A percentile compares a stretch with the other conserved stretches of the same genome.
These are phyloP conservation scores for Pocillopora meandrina DNA, from an alignment of 92 coral and sea anemone genomes.

Conservation along the genomic window DNA sequence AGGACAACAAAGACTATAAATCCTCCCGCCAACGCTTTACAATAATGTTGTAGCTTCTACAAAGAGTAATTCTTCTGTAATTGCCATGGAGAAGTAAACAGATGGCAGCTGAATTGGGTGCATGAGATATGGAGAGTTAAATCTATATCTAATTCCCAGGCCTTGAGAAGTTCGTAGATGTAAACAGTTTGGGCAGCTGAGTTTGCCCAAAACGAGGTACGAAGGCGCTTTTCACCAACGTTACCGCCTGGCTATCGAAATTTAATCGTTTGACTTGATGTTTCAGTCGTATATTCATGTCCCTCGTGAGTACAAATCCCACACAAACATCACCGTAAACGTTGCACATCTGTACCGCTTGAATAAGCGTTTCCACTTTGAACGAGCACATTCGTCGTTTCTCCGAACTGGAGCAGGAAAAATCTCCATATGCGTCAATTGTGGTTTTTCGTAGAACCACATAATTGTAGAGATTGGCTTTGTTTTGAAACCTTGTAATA, in stretches of 20 bases:
- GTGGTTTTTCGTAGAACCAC: slow-evolving; percentile 40
- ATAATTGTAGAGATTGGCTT: slow-evolving; percentile 13
- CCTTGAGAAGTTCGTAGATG: not conserved
- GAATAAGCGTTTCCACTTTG: slow-evolving; percentile 20
- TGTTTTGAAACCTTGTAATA: slow-evolving; percentile 40
- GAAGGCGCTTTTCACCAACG: slow-evolving; percentile 19
- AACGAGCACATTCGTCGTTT: slow-evolving; percentile 19
- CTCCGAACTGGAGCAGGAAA: slow-evolving; percentile 27
- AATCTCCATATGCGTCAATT: slow-evolving; percentile 17
- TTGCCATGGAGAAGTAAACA: too few species aligned
- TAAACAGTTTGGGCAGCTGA: not conserved
- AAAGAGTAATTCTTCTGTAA: too few species aligned
- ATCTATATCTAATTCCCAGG: not conserved
- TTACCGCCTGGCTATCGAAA: slow-evolving; percentile 15
- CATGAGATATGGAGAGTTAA: too few species aligned
- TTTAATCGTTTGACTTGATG: slow-evolving; percentile 24
- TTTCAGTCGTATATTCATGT: slow-evolving; percentile 27
- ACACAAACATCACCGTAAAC: slow-evolving; percentile 29
- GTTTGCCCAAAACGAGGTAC: slow-evolving; percentile 17
- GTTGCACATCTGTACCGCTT: slow-evolving; percentile 33
- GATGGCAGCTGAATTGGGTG: too few species aligned
- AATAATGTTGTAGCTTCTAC: too few species aligned
- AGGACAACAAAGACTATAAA: too few species aligned
- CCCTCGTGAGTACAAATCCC: slow-evolving; percentile 38
- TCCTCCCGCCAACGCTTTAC: too few species aligned